Conservation (phyloP, 2,797 vertebrate species). For the Acanthornis magna region DNA sequence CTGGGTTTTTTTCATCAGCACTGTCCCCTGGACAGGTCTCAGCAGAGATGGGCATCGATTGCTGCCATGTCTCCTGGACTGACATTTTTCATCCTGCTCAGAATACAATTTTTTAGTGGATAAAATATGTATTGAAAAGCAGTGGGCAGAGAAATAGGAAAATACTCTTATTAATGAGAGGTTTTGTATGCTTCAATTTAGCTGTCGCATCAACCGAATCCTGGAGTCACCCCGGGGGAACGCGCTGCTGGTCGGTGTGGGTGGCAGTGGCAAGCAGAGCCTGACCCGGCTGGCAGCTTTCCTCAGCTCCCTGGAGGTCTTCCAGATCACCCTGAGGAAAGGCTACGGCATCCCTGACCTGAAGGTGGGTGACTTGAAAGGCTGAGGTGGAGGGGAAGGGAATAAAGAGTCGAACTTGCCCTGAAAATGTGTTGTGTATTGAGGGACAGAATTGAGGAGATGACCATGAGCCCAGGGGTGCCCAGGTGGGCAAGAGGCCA, state of each 20-base stretch:
- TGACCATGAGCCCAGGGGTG: fast-evolving
- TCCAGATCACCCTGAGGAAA: slow-evolving; percentile 92
- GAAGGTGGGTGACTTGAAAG: slow-evolving; percentile 77
- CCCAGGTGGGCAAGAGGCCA: background rate
- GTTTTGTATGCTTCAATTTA: slow-evolving; percentile 44
- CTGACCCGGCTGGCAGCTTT: slow-evolving; percentile 93
- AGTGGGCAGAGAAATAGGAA: background rate
- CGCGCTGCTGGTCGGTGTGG: slow-evolving; percentile 90
- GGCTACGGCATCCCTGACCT: slow-evolving; percentile 88
- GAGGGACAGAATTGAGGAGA: background rate
- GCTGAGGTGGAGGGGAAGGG: background rate
- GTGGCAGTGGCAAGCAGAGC: slow-evolving; percentile 95
- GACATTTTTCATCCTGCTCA: background rate
- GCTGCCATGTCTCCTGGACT: background rate
- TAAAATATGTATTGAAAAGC: background rate
- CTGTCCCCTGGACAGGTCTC: background rate
- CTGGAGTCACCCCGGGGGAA: slow-evolving; percentile 90
- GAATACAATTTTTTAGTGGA: background rate
- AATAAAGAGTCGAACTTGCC: background rate
- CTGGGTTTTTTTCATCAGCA: background rate
- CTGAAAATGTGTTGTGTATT: background rate
- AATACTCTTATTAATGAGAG: background rate
- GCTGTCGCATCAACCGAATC: slow-evolving; percentile 92
- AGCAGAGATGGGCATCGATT: background rate
- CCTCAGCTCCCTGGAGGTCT: slow-evolving; percentile 90